These are phyloP conservation scores for Anadara kagoshimensis DNA, from an alignment of 1,140 invertebrate species.

Conservation along the genomic window DNA sequence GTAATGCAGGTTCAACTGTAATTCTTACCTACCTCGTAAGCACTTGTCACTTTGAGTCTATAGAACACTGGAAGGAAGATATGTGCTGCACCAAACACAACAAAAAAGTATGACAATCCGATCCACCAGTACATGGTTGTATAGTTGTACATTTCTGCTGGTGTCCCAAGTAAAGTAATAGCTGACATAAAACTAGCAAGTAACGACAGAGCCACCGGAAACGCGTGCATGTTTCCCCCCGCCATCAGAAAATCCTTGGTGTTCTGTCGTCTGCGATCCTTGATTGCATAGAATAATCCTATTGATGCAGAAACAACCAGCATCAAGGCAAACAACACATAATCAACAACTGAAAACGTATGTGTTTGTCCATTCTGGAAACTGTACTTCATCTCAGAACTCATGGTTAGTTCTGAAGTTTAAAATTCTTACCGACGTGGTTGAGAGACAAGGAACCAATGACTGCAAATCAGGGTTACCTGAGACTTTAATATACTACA, in stretches of 20 bases:
- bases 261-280: constrained; percentile 89
- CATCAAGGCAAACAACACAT: constrained; percentile 52
- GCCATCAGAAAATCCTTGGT: constrained; percentile 86
- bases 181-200: constrained; percentile 88
- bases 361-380: constrained; percentile 45
- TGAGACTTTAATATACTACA: too few species aligned
- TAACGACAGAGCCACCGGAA: constrained; percentile 67
- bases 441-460: too few species aligned
- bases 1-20: too few species aligned
- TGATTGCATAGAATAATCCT: constrained; percentile 87
- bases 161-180: constrained; percentile 90
- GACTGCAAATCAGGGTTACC: too few species aligned
- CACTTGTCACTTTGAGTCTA: constrained; percentile 67
- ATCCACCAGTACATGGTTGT: constrained; percentile 65
- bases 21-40: constrained; percentile 67
- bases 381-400: constrained; percentile 44
- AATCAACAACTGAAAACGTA: constrained; percentile 44
- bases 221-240: constrained; percentile 82
- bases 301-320: constrained; percentile 76
- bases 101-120: constrained; percentile 55
- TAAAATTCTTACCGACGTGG: too few species aligned
- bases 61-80: constrained; percentile 72
- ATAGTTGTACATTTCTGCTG: constrained; percentile 85
- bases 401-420: neutral
- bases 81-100: constrained; percentile 55